Conservation (phyloP, 1,140 invertebrate genomes). For the Drosophila grimshawi region DNA sequence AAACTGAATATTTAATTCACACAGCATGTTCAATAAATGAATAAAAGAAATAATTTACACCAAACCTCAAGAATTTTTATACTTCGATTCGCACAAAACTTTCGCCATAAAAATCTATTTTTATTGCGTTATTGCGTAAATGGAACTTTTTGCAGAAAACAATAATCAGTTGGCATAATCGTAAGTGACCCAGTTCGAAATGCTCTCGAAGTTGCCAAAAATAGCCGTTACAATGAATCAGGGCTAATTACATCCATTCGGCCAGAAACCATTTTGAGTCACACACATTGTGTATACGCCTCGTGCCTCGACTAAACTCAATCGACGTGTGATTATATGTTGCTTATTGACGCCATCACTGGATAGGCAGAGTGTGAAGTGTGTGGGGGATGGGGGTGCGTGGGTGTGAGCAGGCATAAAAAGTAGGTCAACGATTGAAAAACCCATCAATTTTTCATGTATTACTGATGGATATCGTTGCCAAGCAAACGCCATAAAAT, state of each 20-base stretch:
- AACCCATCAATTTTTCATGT: constrained; percentile 56
- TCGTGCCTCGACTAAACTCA: constrained; percentile 10
- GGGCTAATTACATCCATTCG: constrained; percentile 34
- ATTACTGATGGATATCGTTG: constrained; percentile 61
- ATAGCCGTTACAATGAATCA: constrained; percentile 41
- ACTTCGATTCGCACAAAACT: constrained; percentile 13
- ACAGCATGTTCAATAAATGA: constrained; percentile 73
- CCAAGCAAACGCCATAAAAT: constrained; percentile 34
- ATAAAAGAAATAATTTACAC: constrained; percentile 81
- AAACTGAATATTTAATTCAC: constrained; percentile 41
- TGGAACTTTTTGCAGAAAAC: constrained; percentile 20
- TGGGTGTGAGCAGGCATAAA: neutral
- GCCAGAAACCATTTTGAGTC: neutral
- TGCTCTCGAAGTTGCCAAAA: constrained; percentile 26
- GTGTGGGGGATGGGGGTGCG: too few species aligned
- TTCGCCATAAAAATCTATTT: constrained; percentile 32
- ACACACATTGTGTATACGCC: constrained; percentile 32
- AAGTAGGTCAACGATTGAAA: constrained; percentile 76
- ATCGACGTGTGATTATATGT: constrained; percentile 28
- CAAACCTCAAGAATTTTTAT: constrained; percentile 18
- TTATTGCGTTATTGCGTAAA: neutral
- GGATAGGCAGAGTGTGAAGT: neutral
- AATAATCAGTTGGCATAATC: constrained; percentile 18
- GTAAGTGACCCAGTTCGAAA: constrained; percentile 41
- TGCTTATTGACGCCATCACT: constrained; percentile 9